Evolutionary conservation across 2,797 vertebrate species (phyloP).

Genomic region (Helostoma temminkii): DNA sequence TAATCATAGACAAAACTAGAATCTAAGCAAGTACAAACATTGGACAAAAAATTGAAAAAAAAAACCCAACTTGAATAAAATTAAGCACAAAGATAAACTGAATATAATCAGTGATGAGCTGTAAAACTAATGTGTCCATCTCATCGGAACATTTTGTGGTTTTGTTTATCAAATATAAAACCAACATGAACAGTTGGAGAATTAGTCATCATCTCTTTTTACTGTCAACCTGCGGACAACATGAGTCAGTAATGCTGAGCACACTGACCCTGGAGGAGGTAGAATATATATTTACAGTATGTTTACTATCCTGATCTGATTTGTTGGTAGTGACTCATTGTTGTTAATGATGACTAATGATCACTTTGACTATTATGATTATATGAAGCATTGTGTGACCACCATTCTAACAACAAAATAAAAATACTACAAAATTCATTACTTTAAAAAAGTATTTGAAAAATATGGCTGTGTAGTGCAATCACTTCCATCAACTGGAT

Average conservation of each 20-base stretch:
- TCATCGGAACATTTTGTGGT: background rate
- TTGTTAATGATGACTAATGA: background rate
- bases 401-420: no score
- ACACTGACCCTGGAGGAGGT: conserved; percentile 10
- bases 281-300: conserved; percentile 15
- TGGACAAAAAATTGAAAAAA: background rate
- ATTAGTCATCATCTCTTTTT: conserved; percentile 47
- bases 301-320: conserved; percentile 13
- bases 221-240: conserved; percentile 23
- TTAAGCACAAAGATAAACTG: background rate
- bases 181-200: conserved; percentile 24
- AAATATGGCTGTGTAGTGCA: no score
- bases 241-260: conserved; percentile 40
- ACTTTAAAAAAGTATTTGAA: no score
- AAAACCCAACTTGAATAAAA: background rate
- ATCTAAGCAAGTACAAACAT: background rate
- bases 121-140: no score
- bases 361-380: background rate
- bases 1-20: conserved; percentile 9
- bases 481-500: no score
- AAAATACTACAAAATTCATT: no score
- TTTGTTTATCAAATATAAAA: conserved; percentile 29
- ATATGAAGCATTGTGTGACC: conserved; percentile 3
- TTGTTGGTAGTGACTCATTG: conserved; percentile 4
- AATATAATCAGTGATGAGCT: background rate